phyloP scores from a whole-genome alignment of 2,888 invertebrate genomes.

The Gibbula magus region DNA sequence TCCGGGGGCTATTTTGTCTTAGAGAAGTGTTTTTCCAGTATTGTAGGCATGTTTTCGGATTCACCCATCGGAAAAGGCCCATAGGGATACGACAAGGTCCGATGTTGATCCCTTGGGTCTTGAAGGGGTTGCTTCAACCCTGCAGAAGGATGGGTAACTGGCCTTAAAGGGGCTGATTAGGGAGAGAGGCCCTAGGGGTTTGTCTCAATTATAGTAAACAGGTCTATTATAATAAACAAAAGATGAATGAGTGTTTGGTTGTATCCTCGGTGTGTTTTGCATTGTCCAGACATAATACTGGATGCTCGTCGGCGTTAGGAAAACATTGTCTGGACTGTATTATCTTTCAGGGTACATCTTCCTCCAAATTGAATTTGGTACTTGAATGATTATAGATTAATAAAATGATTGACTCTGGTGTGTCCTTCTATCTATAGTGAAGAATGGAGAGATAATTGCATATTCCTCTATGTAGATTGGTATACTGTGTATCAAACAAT shows the following conservation, averaged over 20 bases:
- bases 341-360: neutral
- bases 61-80: neutral
- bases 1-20: neutral
- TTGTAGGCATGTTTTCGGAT: conserved; percentile 10
- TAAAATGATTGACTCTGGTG: too few relatives aligned
- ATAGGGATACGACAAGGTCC: neutral
- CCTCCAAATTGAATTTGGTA: neutral
- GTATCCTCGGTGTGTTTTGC: neutral
- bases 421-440: too few relatives aligned
- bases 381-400: too few relatives aligned
- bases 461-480: too few relatives aligned
- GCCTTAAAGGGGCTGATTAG: conserved; percentile 8
- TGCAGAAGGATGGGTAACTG: neutral
- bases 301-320: neutral
- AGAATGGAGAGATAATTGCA: too few relatives aligned
- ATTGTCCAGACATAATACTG: conserved; percentile 1
- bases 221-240: conserved; percentile 17
- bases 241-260: conserved; percentile 14
- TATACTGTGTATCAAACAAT: too few relatives aligned
- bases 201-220: conserved; percentile 18
- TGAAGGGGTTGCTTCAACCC: conserved; percentile 1
- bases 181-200: neutral
- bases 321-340: neutral
- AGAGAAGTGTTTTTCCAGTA: neutral
- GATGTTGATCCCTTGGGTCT: conserved; percentile 1